Evolutionary conservation across 2,888 invertebrate genomes (phyloP).

Genomic region (Melanargia galathea): DNA sequence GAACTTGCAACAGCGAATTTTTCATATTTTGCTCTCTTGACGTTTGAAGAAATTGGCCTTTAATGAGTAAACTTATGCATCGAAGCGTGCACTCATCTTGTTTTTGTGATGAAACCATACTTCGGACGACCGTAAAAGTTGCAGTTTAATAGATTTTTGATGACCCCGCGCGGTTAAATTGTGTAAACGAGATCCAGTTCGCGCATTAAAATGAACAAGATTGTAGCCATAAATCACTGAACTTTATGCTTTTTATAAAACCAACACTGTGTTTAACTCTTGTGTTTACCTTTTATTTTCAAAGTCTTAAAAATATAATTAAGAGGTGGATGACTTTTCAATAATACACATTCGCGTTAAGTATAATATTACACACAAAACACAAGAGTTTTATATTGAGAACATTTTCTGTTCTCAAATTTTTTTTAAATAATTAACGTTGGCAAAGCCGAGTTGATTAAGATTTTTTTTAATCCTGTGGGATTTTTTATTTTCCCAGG

Average conservation of each 20-base stretch:
- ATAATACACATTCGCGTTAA: slow-evolving; percentile 3
- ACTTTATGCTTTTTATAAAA: slow-evolving; percentile 16
- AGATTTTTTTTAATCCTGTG: no score
- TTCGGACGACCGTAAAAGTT: slow-evolving; percentile 33
- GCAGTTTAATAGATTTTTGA: slow-evolving; percentile 38
- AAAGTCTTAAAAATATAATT: neutral
- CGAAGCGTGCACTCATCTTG: slow-evolving; percentile 47
- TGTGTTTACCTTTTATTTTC: neutral
- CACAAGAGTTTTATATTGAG: no score
- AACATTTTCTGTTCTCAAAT: no score
- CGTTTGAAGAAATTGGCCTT: slow-evolving; percentile 59
- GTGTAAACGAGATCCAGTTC: slow-evolving; percentile 28
- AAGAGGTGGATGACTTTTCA: slow-evolving; percentile 22
- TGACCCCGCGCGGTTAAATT: slow-evolving; percentile 25
- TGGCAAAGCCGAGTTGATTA: no score
- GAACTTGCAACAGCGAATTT: slow-evolving; percentile 52
- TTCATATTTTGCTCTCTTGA: slow-evolving; percentile 56
- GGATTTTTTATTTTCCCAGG: no score
- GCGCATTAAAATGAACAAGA: slow-evolving; percentile 30
- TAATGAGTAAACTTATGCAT: slow-evolving; percentile 63
- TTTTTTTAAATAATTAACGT: no score
- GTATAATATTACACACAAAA: no score
- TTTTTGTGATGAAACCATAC: slow-evolving; percentile 42
- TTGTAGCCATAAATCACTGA: slow-evolving; percentile 25
- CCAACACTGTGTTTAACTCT: slow-evolving; percentile 14